Evolutionary conservation across 2,797 vertebrate species (phyloP).

Genomic region (Prunella strophiata): DNA sequence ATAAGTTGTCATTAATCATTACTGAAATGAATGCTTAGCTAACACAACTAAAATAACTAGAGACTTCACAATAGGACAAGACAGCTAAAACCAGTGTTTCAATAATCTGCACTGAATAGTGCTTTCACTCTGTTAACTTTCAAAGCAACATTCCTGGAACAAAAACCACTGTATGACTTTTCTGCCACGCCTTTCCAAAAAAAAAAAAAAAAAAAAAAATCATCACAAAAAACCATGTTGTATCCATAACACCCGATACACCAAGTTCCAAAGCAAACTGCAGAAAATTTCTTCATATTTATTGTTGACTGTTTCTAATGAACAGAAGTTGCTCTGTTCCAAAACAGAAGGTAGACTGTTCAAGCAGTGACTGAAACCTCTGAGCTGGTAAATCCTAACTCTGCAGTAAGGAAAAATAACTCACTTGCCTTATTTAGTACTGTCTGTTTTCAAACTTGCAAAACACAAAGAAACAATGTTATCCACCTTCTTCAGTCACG

Average conservation of each 20-base stretch:
- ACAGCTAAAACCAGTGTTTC: background rate
- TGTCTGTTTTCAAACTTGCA: conserved; percentile 13
- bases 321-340: conserved; percentile 77
- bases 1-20: background rate
- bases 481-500: background rate
- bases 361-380: conserved; percentile 42
- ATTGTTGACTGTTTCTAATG: conserved; percentile 69
- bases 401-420: conserved; percentile 23
- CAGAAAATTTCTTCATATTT: conserved; percentile 67
- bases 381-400: conserved; percentile 55
- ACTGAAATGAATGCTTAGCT: background rate
- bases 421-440: conserved; percentile 40
- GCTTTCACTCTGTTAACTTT: background rate
- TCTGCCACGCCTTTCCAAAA: conserved; percentile 11
- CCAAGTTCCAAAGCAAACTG: conserved; percentile 71
- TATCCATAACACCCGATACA: conserved; percentile 42
- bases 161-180: conserved; percentile 40
- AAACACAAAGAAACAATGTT: conserved; percentile 38
- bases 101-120: background rate
- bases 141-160: conserved; percentile 52
- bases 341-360: conserved; percentile 77
- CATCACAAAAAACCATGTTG: background rate
- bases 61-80: background rate
- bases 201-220: background rate
- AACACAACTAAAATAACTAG: background rate